phyloP scores from a whole-genome alignment of 2,888 invertebrate genomes.

The Malthinus flaveolus region DNA sequence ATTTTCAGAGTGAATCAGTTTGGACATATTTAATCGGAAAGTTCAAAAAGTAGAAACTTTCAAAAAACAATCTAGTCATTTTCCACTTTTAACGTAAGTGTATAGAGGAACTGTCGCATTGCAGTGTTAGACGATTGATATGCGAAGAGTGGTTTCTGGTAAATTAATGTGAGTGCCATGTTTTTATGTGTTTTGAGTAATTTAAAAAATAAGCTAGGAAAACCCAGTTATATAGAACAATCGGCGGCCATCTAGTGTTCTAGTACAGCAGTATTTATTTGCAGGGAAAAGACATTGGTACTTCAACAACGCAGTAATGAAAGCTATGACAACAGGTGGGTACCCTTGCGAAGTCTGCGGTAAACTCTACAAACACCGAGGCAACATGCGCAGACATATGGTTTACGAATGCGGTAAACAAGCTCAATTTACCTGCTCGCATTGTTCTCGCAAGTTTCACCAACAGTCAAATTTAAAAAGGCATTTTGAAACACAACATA shows the following conservation, averaged over 20 bases:
- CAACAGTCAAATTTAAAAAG: constrained; percentile 55
- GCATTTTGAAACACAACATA: constrained; percentile 48
- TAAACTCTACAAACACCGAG: constrained; percentile 81
- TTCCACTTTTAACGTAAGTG: too few species aligned
- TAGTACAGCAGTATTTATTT: constrained; percentile 53
- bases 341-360: constrained; percentile 71
- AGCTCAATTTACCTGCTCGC: constrained; percentile 66
- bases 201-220: too few species aligned
- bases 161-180: too few species aligned
- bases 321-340: constrained; percentile 16
- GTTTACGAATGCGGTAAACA: constrained; percentile 72
- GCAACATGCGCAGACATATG: constrained; percentile 74
- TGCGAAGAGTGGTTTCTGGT: too few species aligned
- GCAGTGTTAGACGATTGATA: too few species aligned
- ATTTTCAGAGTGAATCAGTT: too few species aligned
- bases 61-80: too few species aligned
- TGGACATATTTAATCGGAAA: too few species aligned
- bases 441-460: constrained; percentile 66
- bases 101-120: too few species aligned
- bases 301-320: constrained; percentile 11
- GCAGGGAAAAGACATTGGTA: constrained; percentile 45
- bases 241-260: constrained; percentile 24
- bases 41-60: too few species aligned
- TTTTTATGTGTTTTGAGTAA: too few species aligned
- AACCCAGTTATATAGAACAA: background rate